A percentile compares a stretch with the other conserved stretches of the same genome.
These are phyloP conservation scores for Calameuta pallipes DNA, from an alignment of 2,888 invertebrate species.

Conservation along the genomic window DNA sequence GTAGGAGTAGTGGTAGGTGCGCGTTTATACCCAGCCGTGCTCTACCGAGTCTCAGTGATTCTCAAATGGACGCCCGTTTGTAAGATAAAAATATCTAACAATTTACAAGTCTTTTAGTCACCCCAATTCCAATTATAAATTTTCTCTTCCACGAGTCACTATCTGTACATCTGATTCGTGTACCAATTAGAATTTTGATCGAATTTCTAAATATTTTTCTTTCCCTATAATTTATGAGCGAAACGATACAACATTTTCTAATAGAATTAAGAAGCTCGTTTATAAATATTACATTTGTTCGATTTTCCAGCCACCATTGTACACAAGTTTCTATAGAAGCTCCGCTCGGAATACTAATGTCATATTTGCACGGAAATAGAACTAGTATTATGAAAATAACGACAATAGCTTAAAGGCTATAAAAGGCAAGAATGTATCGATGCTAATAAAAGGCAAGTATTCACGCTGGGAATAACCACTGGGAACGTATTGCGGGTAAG, in stretches of 20 bases:
- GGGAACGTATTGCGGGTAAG: not conserved
- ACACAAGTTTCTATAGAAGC: not conserved
- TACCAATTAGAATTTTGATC: not conserved
- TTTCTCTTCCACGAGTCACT: not conserved
- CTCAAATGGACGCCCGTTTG: not conserved
- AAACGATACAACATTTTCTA: not conserved
- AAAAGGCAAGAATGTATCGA: not conserved
- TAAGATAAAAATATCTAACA: not conserved
- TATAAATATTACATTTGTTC: not conserved
- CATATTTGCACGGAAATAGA: not conserved
- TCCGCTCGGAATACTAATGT: not conserved
- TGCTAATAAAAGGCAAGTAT: not conserved
- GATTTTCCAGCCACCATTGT: not conserved
- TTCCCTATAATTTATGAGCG: not conserved
- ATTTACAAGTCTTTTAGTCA: not conserved
- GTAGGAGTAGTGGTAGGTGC: not conserved
- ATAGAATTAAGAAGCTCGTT: not conserved
- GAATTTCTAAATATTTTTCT: not conserved
- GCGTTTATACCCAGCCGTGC: constrained; percentile 5
- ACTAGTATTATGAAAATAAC: not conserved
- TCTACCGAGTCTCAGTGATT: constrained; percentile 15
- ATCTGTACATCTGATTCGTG: too few relatives aligned
- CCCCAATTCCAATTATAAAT: not conserved
- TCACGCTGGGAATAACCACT: not conserved
- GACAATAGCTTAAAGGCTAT: not conserved